Base-by-base conservation (phyloP, 1,140 invertebrate genomes). In the Holotrichia oblita region DNA sequence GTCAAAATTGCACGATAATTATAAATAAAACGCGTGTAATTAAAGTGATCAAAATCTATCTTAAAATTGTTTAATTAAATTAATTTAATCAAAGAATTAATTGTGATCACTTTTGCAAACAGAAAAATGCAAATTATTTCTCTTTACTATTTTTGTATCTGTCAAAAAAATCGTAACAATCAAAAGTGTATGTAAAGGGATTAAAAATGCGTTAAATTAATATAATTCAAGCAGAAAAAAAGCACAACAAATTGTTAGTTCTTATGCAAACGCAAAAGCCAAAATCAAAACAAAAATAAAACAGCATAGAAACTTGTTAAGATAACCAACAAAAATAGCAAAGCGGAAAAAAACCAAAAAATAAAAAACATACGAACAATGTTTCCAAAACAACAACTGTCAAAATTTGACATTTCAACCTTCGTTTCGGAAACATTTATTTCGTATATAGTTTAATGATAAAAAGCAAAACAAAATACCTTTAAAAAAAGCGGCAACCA, bases 401-500 rank as follows among this genome's bases (percentile, higher is more conserved):
- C 59, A 48, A 48, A 48, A 14, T 10, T 48, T 10, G n/a, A 48
- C 44, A 6, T 48, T 17, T 14, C n/a, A 48, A n/a, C n/a, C n/a
- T n/a, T n/a, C n/a, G n/a, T 17, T 10, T 48, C 44, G n/a, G n/a
- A 8, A 34, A 34, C 27, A 34, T 34, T 6, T 8, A 3, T 14
- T 48, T 6, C 10, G 10, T 17, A 3, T 2, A 8, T 14, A 8
- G 7, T 48, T 2, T 17, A 69, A 79, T 22, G 77, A 78, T 48
- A 81, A 78, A 78, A 78, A 80, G 79, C 61, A 83, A 84, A 83
- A 81, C 78, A 79, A 79, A 80, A 84, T 77, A 77, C 74, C 79
- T 77, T 79, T 44, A 74, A 34, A 34, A 1, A 34, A 34, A 34
- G 27, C 73, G 48, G 76, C 61, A 69, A 69, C 20, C 61, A 40